Percentiles rank a stretch among this genome's conserved stretches.
Evolutionary conservation across 1,140 invertebrate species (phyloP).

Genomic region (Agrilus planipennis): DNA sequence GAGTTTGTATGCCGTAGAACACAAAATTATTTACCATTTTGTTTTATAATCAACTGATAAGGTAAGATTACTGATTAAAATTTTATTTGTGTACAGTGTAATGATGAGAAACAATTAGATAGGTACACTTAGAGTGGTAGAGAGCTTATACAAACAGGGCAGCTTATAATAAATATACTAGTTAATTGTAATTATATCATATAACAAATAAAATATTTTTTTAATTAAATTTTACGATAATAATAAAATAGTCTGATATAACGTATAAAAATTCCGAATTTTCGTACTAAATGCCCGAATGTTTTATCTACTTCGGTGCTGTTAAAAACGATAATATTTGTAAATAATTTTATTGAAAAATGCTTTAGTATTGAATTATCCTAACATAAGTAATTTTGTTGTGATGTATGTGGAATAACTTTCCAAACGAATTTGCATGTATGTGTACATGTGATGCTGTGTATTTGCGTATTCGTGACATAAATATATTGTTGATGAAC

Average conservation of each 20-base stretch:
- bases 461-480: no score
- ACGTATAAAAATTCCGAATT: no score
- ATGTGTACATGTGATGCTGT: no score
- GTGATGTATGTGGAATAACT: no score
- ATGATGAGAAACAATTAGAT: neutral
- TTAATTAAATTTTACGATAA: neutral
- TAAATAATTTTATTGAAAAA: no score
- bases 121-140: neutral
- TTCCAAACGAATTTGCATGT: no score
- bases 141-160: neutral
- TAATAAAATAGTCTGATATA: neutral
- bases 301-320: no score
- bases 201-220: neutral
- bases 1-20: conserved; percentile 32
- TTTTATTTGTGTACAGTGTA: conserved; percentile 9
- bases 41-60: conserved; percentile 29
- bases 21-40: conserved; percentile 19
- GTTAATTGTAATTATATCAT: neutral
- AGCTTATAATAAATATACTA: neutral
- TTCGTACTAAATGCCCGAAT: no score
- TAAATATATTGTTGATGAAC: no score
- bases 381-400: no score
- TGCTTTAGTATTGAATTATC: no score
- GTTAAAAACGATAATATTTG: no score
- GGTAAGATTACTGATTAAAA: conserved; percentile 15